Base-by-base conservation (phyloP, 2,888 invertebrate genomes). In the Nematopogon swammerdamellus region DNA sequence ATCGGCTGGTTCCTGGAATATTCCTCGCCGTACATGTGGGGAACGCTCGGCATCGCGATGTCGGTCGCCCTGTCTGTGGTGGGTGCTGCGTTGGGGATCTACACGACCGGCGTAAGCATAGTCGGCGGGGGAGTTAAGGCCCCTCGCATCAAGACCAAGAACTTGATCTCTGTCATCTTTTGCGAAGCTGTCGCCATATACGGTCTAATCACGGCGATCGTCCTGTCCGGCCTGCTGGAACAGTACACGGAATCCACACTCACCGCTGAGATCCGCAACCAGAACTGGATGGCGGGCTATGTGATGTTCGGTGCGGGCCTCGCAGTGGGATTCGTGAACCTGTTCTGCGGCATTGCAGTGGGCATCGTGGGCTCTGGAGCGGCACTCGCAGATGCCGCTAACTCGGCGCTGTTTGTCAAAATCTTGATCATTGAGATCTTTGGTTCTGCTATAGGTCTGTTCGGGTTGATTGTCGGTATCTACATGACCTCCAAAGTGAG, bases 101-200 rank as follows among this genome's bases (percentile, higher is more conserved):
- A 92, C 69, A 92, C 93, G 18, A 94, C 94, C 3, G 95, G 95
- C 45, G 87, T 89, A 18, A 92, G 91, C 58, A 95, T 95, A 61
- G 80, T 94, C 50, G 95, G 96, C 49, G 95, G 89, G 51, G 95
- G 95, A 60, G 95, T 96, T 0, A 94, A 93, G 70, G 92, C 95
- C 10, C 95, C 95, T 1, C 80, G 95, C 56, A 96, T 96, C 64
- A 91, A 94, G 69, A 96, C 95, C 10, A 96, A 96, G 72, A 96
- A 96, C 74, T 82, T 96, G 58, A 93, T 96, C 61, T 95, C 95
- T 16, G 93, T 96, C 56, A 96, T 96, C 67, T 96, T 96, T 80
- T 96, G 95, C 65, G 96, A 96, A 75, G 96, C 96, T 57, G 95
- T 96, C 0, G 95, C 95, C 53, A 96, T 96, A 70, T 96, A 96